Evolutionary conservation across 2,888 invertebrate genomes (phyloP), one percentile per base, ranked within the genome.

Genomic region (Protonemura montana): DNA sequence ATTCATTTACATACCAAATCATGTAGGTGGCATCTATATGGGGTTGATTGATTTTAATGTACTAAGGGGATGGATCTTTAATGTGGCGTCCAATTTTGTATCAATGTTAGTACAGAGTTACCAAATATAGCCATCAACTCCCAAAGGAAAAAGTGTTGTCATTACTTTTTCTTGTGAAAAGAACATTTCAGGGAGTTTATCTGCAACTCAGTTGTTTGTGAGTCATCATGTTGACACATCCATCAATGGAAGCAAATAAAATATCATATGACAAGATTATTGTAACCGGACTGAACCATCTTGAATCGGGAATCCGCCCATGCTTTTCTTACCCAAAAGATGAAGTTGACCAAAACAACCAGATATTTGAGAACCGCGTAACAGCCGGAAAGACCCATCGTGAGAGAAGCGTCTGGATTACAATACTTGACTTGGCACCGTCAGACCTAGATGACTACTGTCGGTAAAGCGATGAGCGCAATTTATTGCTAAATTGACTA

Each of bases 361-460:
- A 95, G 92, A 91, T 94, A 95, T 91, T 95, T 95, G 92, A 95
- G 93, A 89, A 95, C 91, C 86, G 94, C 94, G 91, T 95, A 95
- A 92, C 95, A 96, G 88, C 95, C 94, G 88, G 94, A 93, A 91
- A 95, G 92, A 89, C 94, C 94, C 95, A 95, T 95, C 42, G 90
- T 77, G 82, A 21, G n/a, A 85, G 29, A 29, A 80, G 13, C 41
- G 1, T 84, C 59, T 30, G 28, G 30, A 10, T 29, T 29, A 30
- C 30, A 78, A 6, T 2, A 78, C 27, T 25, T 81, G 27, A 29
- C 28, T 27, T 27, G 27, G 27, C 81, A 81, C 28, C 0, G 81
- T 27, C 28, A 81, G 81, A 25, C 7, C 21, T n/a, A 7, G 29
- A 5, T 21, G 10, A 27, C 21, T 81, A 21, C 29, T 30, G 30